Percentiles rank a stretch among this genome's conserved stretches.
phyloP scores from a whole-genome alignment of 2,797 vertebrate species.

The Arremon aurantiirostris region DNA sequence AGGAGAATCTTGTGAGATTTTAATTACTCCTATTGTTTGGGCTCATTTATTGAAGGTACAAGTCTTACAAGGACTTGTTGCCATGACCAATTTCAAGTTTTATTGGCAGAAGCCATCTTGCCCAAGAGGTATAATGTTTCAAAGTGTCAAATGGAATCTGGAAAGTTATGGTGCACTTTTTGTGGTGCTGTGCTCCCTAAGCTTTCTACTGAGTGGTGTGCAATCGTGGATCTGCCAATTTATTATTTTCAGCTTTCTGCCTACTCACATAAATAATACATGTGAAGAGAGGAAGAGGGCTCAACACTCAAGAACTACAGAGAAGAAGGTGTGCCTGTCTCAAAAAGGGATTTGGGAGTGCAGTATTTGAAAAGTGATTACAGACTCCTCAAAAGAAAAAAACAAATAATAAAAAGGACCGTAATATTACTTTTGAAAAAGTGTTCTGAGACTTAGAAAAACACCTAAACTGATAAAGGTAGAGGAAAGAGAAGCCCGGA shows the following conservation, averaged over 20 bases:
- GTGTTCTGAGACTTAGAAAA: neutral
- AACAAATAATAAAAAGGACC: neutral
- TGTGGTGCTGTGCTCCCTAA: neutral
- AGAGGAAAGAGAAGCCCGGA: neutral
- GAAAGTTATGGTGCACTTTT: neutral
- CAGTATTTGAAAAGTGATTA: neutral
- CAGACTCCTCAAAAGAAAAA: neutral
- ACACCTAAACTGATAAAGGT: neutral
- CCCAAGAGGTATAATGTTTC: neutral
- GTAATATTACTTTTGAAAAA: neutral
- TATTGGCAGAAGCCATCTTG: neutral
- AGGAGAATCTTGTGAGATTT: neutral
- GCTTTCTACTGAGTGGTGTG: neutral
- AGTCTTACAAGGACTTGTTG: neutral
- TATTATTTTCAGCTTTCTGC: neutral
- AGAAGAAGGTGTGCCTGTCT: neutral
- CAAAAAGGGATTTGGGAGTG: neutral
- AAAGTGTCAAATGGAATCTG: neutral
- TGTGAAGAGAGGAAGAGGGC: neutral
- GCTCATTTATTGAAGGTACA: neutral
- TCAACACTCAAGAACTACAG: neutral
- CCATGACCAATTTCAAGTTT: neutral
- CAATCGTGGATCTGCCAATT: neutral
- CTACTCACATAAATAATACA: slow-evolving; percentile 1
- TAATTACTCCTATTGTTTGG: neutral